Base-by-base conservation (phyloP, 1,140 invertebrate genomes). In the Heliconius himera region DNA sequence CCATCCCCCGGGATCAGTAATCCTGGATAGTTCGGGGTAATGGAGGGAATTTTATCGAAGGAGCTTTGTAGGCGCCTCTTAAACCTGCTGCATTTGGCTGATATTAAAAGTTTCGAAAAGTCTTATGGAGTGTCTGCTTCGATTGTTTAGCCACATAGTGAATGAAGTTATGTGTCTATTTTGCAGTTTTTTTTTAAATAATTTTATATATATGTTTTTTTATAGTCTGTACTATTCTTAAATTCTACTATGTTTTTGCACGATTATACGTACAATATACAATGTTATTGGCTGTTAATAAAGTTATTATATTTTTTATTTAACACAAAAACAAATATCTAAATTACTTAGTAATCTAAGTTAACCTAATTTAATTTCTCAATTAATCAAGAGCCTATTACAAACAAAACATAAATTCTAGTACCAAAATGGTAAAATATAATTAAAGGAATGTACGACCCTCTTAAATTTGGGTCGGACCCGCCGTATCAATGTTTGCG, bases 401-500 rank as follows among this genome's bases (percentile, higher is more conserved):
- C 60, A 16, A 66, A 29, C 26, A 66, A 51, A 66, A 26, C 60
- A 29, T 66, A 66, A 66, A 66, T 66, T 66, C 8, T 66, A 29
- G 9, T 66, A 66, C 26, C 5, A 66, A 66, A 66, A 66, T 29
- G 60, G 60, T 66, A 29, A 60, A 66, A 66, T 66, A 66, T 66
- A 66, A 66, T 66, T 66, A 66, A 66, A 38, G 77, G 77, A 78
- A 78, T 78, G 77, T 72, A 78, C n/a, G 73, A 78, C 73, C 81
- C 82, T 82, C 84, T 84, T 81, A 82, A 87, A 87, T 87, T 88
- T 81, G 84, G 84, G 84, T 76, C 76, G 77, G 74, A 75, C 85
- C 88, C 83, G 84, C 79, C 77, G 84, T 91, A 91, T 90, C 89
- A 89, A 86, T 84, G 85, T 91, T 91, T 84, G 73, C 75, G 79